phyloP scores from a whole-genome alignment of 2,888 invertebrate genomes.

The Archips xylosteana region DNA sequence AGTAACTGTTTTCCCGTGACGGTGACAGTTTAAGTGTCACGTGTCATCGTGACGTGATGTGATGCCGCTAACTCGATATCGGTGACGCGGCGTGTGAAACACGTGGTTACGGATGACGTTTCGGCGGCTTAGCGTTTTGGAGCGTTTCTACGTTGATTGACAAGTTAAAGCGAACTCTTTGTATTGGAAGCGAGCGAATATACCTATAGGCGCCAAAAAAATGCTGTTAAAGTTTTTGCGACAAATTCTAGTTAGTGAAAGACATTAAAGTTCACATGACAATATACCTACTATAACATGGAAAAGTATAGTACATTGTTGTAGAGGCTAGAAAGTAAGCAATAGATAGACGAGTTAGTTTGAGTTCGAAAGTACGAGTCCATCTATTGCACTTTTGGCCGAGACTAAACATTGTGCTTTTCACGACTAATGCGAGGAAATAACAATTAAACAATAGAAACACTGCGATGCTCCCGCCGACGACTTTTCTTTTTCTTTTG shows the following conservation, averaged over 20 bases:
- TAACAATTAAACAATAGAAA: no score
- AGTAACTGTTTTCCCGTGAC: conserved; percentile 53
- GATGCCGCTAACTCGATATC: conserved; percentile 49
- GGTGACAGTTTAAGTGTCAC: conserved; percentile 52
- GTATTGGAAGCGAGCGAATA: neutral
- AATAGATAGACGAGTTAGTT: no score
- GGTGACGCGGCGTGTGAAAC: conserved; percentile 42
- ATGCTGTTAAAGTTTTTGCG: neutral
- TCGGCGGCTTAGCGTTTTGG: conserved; percentile 20
- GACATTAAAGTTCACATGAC: no score
- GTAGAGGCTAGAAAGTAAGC: no score
- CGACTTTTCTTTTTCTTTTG: no score
- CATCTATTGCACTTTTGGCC: no score
- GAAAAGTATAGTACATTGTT: no score
- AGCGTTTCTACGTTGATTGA: conserved; percentile 24
- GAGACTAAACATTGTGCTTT: no score
- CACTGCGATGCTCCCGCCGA: no score
- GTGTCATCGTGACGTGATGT: conserved; percentile 50
- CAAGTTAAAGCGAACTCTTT: conserved; percentile 9
- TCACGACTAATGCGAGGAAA: no score
- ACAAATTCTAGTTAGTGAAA: neutral
- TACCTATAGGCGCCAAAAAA: neutral
- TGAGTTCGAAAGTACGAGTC: no score
- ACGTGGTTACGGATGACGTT: conserved; percentile 46
- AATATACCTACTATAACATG: no score